A percentile compares a stretch with the other conserved stretches of the same genome.
Evolutionary conservation across 1,140 invertebrate species (phyloP).

Genomic region (Drosophila orena): DNA sequence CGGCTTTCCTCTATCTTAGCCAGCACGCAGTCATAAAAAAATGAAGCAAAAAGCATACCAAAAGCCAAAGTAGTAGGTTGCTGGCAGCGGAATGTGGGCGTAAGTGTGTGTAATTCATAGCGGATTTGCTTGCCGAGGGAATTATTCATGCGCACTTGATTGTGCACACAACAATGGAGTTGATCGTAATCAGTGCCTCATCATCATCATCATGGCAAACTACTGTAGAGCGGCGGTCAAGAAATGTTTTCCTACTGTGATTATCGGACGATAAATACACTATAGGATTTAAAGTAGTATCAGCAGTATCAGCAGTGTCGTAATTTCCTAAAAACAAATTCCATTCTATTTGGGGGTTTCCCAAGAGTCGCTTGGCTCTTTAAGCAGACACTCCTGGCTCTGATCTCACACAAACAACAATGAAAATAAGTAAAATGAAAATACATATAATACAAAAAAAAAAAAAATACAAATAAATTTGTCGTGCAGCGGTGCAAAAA

Average conservation of each 20-base stretch:
- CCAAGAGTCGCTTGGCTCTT: not conserved
- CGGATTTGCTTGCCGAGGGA: slow-evolving; percentile 47
- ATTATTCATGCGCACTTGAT: slow-evolving; percentile 68
- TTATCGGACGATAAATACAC: slow-evolving; percentile 8
- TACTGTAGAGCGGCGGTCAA: slow-evolving; percentile 6
- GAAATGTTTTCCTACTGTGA: slow-evolving; percentile 5
- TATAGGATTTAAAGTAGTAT: not conserved
- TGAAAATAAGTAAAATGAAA: slow-evolving; percentile 32
- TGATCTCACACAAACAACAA: slow-evolving; percentile 23
- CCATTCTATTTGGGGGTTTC: not conserved
- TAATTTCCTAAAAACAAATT: not conserved
- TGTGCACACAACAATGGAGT: slow-evolving; percentile 46
- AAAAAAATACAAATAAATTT: slow-evolving; percentile 41
- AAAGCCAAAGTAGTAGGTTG: slow-evolving; percentile 41
- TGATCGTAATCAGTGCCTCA: slow-evolving; percentile 46
- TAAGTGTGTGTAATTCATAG: slow-evolving; percentile 58
- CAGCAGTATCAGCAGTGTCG: too few relatives aligned
- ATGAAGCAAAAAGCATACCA: slow-evolving; percentile 44
- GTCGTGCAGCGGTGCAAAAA: slow-evolving; percentile 47
- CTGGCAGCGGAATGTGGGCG: slow-evolving; percentile 34
- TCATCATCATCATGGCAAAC: slow-evolving; percentile 37
- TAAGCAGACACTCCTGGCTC: slow-evolving; percentile 16
- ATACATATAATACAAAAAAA: slow-evolving; percentile 6
- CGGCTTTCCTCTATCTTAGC: slow-evolving; percentile 21
- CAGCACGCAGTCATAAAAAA: slow-evolving; percentile 54